Conservation (phyloP, 2,888 invertebrate species). For the Priocnemis perturbator region DNA sequence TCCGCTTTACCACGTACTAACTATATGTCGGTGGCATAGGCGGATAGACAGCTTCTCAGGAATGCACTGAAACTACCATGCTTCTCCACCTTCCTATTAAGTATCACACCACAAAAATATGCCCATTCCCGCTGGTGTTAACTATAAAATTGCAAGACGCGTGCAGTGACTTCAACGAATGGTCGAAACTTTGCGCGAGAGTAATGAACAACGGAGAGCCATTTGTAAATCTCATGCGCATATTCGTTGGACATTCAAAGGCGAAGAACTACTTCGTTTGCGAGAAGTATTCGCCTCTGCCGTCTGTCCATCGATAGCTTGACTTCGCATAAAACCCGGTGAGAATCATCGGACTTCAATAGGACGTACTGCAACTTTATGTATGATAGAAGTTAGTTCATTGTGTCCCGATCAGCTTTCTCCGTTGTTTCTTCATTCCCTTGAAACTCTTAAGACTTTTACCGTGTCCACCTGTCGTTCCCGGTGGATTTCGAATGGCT, state of each 20-base stretch:
- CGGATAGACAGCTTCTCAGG: slow-evolving; percentile 52
- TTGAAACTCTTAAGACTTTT: slow-evolving; percentile 24
- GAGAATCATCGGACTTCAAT: background rate
- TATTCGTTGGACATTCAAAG: no score
- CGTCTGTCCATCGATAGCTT: no score
- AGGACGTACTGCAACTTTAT: background rate
- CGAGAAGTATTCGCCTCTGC: no score
- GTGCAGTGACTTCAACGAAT: no score
- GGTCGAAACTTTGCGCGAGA: no score
- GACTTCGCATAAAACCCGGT: no score
- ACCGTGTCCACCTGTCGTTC: slow-evolving; percentile 44
- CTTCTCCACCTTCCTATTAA: slow-evolving; percentile 23
- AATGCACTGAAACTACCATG: slow-evolving; percentile 54
- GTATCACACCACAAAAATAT: slow-evolving; percentile 2
- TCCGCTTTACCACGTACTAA: slow-evolving; percentile 38
- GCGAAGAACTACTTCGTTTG: no score
- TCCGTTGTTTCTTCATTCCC: slow-evolving; percentile 1
- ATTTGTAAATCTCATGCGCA: no score
- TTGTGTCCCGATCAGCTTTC: background rate
- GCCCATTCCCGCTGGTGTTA: background rate
- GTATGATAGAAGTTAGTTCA: background rate
- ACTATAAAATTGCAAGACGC: background rate
- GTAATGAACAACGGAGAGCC: no score
- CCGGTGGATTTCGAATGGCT: slow-evolving; percentile 25
- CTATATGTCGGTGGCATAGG: slow-evolving; percentile 53